Evolutionary conservation across 2,113 vertebrate genomes (phyloP), one percentile per base, ranked within the genome.

Genomic region (Lamprologus ornatipinnis): DNA sequence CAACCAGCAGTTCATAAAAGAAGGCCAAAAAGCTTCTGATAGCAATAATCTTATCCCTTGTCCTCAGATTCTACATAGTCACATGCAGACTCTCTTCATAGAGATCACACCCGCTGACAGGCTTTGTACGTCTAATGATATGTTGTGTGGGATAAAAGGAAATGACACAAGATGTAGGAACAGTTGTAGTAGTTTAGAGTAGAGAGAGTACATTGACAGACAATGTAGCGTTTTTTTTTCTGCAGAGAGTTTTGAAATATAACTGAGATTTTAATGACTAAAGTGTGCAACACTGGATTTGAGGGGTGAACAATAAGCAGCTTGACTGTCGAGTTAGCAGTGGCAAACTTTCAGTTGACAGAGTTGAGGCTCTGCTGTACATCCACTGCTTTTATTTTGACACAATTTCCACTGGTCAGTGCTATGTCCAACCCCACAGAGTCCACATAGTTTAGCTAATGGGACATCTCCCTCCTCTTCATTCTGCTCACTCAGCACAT

Each of bases 401-500:
- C 40, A 81, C 6, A 11, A 21, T 80, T 86, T 70, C 45, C 54
- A 70, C 26, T 28, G 31, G 79, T 81, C 55, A 31, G 65, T 51
- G 78, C 28, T 28, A n/a, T 10, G n/a, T 10, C 7, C 70, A 21
- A 85, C 85, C 47, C 13, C 75, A 19, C 57, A 51, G 45, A 84
- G 80, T 81, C 35, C 14, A 82, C 73, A 55, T 42, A 37, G 55
- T 85, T 65, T 65, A 85, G 57, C 54, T 84, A 87, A 89, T 87
- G 51, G 84, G 80, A 57, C 45, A 40, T 53, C 65, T 84, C 51
- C 12, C 70, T 79, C 75, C 84, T 84, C 80, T 84, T 21, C 40
- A 78, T 89, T 75, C 55, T 85, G 78, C 84, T 85, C 84, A 81
- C 87, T 93, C 86, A 78, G 87, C 90, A 89, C 81, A 73, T 51